Conservation (phyloP, 2,797 vertebrate species). For the Hyperoplus immaculatus region DNA sequence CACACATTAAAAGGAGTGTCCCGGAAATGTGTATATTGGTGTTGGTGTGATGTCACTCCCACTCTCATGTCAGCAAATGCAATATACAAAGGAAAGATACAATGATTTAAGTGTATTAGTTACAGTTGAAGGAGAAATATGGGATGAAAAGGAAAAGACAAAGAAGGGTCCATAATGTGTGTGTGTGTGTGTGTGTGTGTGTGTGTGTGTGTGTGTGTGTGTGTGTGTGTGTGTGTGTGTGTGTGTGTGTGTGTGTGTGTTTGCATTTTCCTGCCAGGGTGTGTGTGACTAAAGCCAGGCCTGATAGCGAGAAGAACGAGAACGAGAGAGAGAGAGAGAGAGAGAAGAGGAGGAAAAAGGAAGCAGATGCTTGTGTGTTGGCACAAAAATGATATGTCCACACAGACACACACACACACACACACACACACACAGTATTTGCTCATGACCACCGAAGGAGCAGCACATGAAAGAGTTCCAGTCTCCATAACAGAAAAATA, state of each 20-base stretch:
- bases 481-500: slow-evolving; percentile 52
- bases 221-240: background rate
- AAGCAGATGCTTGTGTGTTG: slow-evolving; percentile 80
- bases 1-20: slow-evolving; percentile 21
- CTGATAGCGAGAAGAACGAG: slow-evolving; percentile 57
- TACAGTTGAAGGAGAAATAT: slow-evolving; percentile 1
- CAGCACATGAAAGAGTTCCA: slow-evolving; percentile 64
- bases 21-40: background rate
- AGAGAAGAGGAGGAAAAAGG: slow-evolving; percentile 75
- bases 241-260: slow-evolving; percentile 3
- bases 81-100: background rate
- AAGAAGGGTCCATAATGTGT: slow-evolving; percentile 4
- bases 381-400: slow-evolving; percentile 64
- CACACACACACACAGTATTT: slow-evolving; percentile 5
- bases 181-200: background rate
- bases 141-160: slow-evolving; percentile 3
- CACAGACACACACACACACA: slow-evolving; percentile 23
- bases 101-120: background rate
- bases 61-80: background rate
- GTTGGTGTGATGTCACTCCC: background rate
- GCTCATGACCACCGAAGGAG: slow-evolving; percentile 35
- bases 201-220: too few relatives aligned
- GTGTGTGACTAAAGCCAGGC: slow-evolving; percentile 66
- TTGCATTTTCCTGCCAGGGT: slow-evolving; percentile 52
- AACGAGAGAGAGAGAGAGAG: slow-evolving; percentile 21